phyloP scores from a whole-genome alignment of 2,888 invertebrate genomes.

The Leistus spinibarbis region DNA sequence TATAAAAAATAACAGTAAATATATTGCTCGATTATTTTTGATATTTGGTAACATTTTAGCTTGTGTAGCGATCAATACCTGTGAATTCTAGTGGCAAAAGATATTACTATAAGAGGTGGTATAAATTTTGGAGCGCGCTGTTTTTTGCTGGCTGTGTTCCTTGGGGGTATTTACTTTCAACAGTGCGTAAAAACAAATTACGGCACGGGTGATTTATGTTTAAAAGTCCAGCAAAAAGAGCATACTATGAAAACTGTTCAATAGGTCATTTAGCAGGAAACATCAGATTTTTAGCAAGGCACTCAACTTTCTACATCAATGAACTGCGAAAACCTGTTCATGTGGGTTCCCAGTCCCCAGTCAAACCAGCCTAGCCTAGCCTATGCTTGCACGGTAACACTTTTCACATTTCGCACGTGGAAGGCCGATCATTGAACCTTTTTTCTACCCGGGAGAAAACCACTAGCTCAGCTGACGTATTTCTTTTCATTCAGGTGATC shows the following conservation, averaged over 20 bases:
- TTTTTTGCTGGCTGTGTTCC: not conserved
- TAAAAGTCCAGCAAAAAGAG: constrained; percentile 34
- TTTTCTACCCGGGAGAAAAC: not conserved
- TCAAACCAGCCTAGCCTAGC: not conserved
- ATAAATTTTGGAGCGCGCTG: not conserved
- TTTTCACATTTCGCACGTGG: constrained; percentile 26
- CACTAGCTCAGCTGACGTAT: not conserved
- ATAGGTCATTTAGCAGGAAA: constrained; percentile 40
- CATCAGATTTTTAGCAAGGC: constrained; percentile 32
- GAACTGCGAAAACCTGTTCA: constrained; percentile 34
- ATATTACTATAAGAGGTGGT: not conserved
- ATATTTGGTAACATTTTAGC: not conserved
- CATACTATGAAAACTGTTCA: constrained; percentile 23
- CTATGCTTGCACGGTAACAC: not conserved
- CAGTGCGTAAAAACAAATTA: constrained; percentile 40
- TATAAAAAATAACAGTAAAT: too few species aligned
- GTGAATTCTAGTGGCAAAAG: not conserved
- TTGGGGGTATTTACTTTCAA: constrained; percentile 33
- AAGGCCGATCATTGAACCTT: not conserved
- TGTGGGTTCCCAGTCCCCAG: constrained; percentile 11
- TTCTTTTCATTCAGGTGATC: constrained; percentile 17
- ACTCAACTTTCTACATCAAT: constrained; percentile 37
- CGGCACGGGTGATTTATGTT: constrained; percentile 36
- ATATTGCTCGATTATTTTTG: not conserved
- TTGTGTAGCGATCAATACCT: not conserved